A percentile compares a stretch with the other conserved stretches of the same genome.
Evolutionary conservation across 2,797 vertebrate species (phyloP).

Genomic region (Paguma larvata): DNA sequence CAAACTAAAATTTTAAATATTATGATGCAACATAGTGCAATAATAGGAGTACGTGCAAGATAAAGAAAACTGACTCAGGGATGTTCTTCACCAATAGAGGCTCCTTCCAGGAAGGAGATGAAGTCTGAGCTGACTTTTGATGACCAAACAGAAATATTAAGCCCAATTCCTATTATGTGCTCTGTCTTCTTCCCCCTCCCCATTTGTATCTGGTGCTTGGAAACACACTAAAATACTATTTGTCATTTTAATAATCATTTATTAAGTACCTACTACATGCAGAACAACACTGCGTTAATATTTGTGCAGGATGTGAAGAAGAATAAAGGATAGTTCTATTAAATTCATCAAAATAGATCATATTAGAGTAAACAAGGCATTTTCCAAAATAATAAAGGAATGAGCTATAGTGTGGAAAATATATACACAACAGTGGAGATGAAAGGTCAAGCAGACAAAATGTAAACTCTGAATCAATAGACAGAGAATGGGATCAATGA

Average conservation of each 20-base stretch:
- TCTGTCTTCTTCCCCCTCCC: background rate
- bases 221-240: conserved; percentile 51
- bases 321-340: background rate
- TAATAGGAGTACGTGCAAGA: background rate
- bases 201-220: background rate
- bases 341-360: background rate
- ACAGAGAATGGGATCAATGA: background rate
- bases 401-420: background rate
- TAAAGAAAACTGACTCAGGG: background rate
- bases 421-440: background rate
- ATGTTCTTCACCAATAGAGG: background rate
- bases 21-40: background rate
- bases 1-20: background rate
- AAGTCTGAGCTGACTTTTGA: background rate
- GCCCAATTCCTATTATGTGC: background rate
- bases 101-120: background rate
- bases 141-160: background rate
- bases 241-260: conserved; percentile 29
- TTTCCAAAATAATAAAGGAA: conserved; percentile 37
- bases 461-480: background rate
- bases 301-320: conserved; percentile 30
- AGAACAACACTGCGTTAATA: conserved; percentile 29
- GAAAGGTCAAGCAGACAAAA: conserved; percentile 13
- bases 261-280: background rate
- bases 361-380: background rate